A percentile compares a stretch with the other conserved stretches of the same genome.
These are phyloP conservation scores for Zaprionus capensis DNA, from an alignment of 1,140 invertebrate species.

Conservation along the genomic window DNA sequence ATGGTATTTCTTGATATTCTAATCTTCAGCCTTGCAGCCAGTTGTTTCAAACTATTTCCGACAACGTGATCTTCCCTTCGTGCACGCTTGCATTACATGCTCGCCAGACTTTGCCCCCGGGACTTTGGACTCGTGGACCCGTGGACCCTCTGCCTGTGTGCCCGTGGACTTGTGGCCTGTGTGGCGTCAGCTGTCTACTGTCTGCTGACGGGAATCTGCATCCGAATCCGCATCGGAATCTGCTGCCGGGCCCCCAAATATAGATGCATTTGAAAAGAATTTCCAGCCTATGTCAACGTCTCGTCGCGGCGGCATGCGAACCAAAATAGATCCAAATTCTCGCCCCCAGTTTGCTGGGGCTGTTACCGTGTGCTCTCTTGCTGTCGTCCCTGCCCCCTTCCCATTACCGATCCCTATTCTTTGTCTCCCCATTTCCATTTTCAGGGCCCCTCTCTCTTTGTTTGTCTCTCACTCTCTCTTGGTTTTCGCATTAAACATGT, in stretches of 20 bases:
- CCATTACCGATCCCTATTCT: background rate
- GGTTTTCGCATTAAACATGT: conserved; percentile 81
- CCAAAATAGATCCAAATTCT: conserved; percentile 54
- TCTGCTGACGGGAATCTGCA: conserved; percentile 21
- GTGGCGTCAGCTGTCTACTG: conserved; percentile 31
- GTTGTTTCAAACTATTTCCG: background rate
- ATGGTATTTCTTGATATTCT: background rate
- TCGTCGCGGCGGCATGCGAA: conserved; percentile 34
- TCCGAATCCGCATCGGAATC: conserved; percentile 25
- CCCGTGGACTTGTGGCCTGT: conserved; percentile 38
- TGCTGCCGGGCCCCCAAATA: conserved; percentile 60
- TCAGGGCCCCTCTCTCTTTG: background rate
- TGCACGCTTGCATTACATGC: conserved; percentile 26
- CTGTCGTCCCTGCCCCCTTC: background rate
- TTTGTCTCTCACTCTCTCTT: background rate
- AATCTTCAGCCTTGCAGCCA: background rate
- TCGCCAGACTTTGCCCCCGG: conserved; percentile 29
- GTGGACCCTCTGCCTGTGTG: background rate
- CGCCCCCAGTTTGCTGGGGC: conserved; percentile 18
- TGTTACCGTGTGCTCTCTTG: background rate
- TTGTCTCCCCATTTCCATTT: background rate
- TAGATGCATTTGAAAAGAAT: conserved; percentile 63
- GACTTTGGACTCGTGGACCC: conserved; percentile 44
- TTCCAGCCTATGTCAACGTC: conserved; percentile 74
- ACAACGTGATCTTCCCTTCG: background rate